Evolutionary conservation across 2,797 vertebrate genomes (phyloP), one percentile per base, ranked within the genome.

Genomic region (Onychomys leucogaster): DNA sequence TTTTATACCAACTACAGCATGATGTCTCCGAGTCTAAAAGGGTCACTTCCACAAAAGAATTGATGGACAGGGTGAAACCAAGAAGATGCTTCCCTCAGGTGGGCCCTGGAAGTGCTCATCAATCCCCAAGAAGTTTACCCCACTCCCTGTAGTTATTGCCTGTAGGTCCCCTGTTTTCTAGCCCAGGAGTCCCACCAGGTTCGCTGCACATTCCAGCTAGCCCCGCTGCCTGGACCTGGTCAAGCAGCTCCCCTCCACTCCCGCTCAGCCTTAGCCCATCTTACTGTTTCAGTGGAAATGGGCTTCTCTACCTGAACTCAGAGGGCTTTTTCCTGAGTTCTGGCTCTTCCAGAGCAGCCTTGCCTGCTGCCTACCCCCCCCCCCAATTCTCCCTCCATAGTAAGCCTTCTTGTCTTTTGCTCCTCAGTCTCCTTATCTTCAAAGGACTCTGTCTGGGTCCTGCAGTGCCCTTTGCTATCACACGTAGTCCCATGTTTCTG

Each of bases 381-480:
- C 46, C 67, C 52, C n/a, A n/a, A 41, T 49, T 32, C 41, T 52
- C 43, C 67, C 61, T 55, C 12, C 34, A 2, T 6, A 11, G 46
- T 43, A 67, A 61, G 11, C 49, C 49, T 84, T 67, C n/a, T 65
- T 78, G 23, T 61, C 12, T 14, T 37, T 52, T n/a, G 17, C 46
- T 17, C 43, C 19, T 55, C 25, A 1, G 23, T 65, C 57, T 6
- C 73, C 61, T 65, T 12, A 63, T 6, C 77, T 46, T 77, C 16
- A 75, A 57, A 65, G 85, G 78, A 73, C 27, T 59, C 76, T 41
- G 7, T 88, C 73, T n/a, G 41, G 32, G 25, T 61, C 78, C 55
- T 46, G 0, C 5, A 2, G 77, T 2, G 0, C 34, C 32, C 21
- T 61, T 73, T n/a, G 25, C n/a, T 10, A 27, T 23, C n/a, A 83